Evolutionary conservation across 1,140 invertebrate species (phyloP).

Genomic region (Metaphire vulgaris): DNA sequence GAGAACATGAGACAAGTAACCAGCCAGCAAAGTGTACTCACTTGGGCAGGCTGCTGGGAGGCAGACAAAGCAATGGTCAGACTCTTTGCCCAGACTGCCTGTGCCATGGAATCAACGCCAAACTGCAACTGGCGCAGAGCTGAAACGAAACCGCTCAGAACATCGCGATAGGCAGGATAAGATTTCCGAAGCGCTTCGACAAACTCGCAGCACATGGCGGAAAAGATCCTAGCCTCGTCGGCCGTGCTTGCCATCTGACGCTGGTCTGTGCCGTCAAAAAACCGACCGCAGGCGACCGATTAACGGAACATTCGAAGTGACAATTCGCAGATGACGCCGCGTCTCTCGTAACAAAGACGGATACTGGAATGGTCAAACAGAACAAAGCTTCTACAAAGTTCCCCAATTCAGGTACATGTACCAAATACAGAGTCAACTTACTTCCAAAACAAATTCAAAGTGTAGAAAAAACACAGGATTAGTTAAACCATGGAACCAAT

Average conservation of each 20-base stretch:
- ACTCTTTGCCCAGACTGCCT: neutral
- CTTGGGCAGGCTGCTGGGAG: no score
- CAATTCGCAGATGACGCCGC: neutral
- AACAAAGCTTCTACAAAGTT: no score
- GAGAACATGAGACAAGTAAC: no score
- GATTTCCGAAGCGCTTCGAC: neutral
- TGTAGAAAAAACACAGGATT: no score
- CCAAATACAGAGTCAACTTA: no score
- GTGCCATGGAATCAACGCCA: neutral
- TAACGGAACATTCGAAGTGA: neutral
- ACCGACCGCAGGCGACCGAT: neutral
- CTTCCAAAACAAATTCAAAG: no score
- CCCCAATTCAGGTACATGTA: no score
- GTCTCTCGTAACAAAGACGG: neutral
- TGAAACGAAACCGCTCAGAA: neutral
- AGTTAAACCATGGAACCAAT: no score
- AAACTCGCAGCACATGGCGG: neutral
- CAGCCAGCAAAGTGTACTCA: no score
- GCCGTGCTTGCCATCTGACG: neutral
- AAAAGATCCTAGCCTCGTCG: neutral
- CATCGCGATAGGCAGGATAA: neutral
- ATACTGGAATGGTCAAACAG: no score
- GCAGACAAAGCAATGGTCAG: no score
- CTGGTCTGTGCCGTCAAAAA: neutral
- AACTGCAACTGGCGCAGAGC: neutral